A percentile compares a stretch with the other conserved stretches of the same genome.
These are phyloP conservation scores for Hydropsyche betteni DNA, from an alignment of 2,888 invertebrate genomes.

Conservation along the genomic window DNA sequence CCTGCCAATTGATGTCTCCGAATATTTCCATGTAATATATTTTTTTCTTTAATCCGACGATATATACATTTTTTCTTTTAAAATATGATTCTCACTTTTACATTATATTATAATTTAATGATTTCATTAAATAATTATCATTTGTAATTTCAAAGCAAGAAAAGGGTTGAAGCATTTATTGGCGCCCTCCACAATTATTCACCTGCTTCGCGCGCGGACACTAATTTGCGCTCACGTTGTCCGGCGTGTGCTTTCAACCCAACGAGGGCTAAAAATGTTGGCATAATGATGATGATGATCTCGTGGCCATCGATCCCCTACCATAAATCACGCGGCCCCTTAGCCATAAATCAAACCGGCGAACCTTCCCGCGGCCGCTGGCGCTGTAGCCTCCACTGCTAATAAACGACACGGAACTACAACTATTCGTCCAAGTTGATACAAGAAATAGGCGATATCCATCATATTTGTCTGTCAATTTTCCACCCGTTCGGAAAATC, in stretches of 20 bases:
- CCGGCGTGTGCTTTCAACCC: slow-evolving; percentile 2
- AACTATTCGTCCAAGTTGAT: slow-evolving; percentile 5
- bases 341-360: slow-evolving; percentile 39
- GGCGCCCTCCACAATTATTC: no score
- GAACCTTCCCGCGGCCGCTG: slow-evolving; percentile 30
- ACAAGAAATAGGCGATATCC: background rate
- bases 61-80: no score
- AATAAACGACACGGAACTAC: slow-evolving; percentile 39
- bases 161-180: no score
- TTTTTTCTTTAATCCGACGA: no score
- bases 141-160: no score
- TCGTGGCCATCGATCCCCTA: slow-evolving; percentile 41
- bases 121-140: no score
- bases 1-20: no score
- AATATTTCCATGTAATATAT: no score
- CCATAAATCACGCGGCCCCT: slow-evolving; percentile 42
- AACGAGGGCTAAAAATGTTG: slow-evolving; percentile 34
- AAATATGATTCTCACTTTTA: no score
- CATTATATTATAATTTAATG: no score
- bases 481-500: background rate
- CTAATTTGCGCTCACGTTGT: slow-evolving; percentile 37
- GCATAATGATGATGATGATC: slow-evolving; percentile 47
- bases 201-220: background rate
- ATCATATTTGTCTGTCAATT: background rate
- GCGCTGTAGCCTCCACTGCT: slow-evolving; percentile 29